Base-by-base conservation (phyloP, 2,113 vertebrate genomes). In the Nyctibius bracteatus region DNA sequence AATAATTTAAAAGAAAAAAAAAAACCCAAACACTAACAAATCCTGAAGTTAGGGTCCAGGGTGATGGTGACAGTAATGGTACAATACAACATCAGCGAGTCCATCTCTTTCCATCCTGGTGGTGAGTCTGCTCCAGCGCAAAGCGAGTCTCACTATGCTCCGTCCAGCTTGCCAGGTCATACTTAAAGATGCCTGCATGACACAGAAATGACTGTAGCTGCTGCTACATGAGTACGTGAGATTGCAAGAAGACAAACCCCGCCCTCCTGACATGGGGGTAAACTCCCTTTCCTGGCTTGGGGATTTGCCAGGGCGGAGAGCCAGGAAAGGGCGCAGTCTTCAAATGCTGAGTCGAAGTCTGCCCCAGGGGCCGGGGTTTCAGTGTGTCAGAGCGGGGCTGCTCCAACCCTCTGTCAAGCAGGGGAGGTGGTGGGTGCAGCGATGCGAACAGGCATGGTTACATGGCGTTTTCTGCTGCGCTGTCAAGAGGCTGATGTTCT, bases 401-500 rank as follows among this genome's bases (percentile, higher is more conserved):
- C 47, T 19, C 20, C 68, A 49, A 62, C 35, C 17, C 33, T 10
- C 27, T 33, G 10, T 25, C 37, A 44, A 57, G 79, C 67, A 78
- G 77, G 6, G 0, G 82, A 41, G 67, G 44, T 2, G 41, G 66
- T 49, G 87, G 78, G 78, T 0, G 4, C 58, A 72, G 78, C 1
- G 0, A 7, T 33, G 47, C 7, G 54, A 88, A 25, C 57, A 70
- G 68, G 43, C 67, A 71, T 0, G 0, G 67, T 10, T 84, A 88
- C 30, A 7, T 0, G 6, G 46, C 24, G 7, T 23, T 67, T 91
- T 80, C 66, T 86, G 81, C 81, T 44, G 55, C 0, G 3, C 88
- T 85, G 86, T 61, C 75, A 71, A 37, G 86, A 72, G 79, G 86
- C 72, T 73, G 82, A 94, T 90, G 70, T 54, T 77, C 87, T 90